Conservation (phyloP, 2,888 invertebrate species). For the Drosophila niveifrons region DNA sequence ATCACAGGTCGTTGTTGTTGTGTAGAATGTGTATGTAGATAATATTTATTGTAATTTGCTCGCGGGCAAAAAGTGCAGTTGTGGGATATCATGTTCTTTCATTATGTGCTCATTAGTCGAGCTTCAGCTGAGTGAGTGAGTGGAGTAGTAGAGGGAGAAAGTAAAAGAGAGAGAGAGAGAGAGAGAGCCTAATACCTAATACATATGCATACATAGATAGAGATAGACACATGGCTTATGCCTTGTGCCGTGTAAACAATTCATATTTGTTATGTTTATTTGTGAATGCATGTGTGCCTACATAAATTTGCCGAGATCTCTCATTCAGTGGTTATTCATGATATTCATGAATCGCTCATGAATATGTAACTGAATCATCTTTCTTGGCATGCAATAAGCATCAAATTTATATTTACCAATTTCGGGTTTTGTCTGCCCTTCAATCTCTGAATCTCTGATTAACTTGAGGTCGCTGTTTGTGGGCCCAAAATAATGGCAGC, state of each 20-base stretch:
- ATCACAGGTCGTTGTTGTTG: too few species aligned
- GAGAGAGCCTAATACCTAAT: slow-evolving; percentile 2
- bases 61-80: slow-evolving; percentile 9
- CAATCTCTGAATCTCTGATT: background rate
- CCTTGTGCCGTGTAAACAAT: slow-evolving; percentile 5
- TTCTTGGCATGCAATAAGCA: slow-evolving; percentile 27
- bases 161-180: background rate
- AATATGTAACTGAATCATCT: slow-evolving; percentile 39
- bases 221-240: background rate
- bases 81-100: background rate
- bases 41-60: background rate
- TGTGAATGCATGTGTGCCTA: slow-evolving; percentile 7
- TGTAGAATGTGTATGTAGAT: too few species aligned
- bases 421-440: background rate
- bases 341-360: slow-evolving; percentile 45
- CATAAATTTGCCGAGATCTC: slow-evolving; percentile 35
- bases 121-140: background rate
- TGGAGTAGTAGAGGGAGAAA: background rate
- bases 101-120: slow-evolving; percentile 13
- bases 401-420: slow-evolving; percentile 43
- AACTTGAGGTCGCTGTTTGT: slow-evolving; percentile 12
- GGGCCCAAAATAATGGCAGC: background rate
- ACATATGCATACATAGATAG: slow-evolving; percentile 13
- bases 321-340: slow-evolving; percentile 14
- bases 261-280: slow-evolving; percentile 15